Evolutionary conservation across 2,888 invertebrate genomes (phyloP), one percentile per base, ranked within the genome.

Genomic region (Dryococelus australis): DNA sequence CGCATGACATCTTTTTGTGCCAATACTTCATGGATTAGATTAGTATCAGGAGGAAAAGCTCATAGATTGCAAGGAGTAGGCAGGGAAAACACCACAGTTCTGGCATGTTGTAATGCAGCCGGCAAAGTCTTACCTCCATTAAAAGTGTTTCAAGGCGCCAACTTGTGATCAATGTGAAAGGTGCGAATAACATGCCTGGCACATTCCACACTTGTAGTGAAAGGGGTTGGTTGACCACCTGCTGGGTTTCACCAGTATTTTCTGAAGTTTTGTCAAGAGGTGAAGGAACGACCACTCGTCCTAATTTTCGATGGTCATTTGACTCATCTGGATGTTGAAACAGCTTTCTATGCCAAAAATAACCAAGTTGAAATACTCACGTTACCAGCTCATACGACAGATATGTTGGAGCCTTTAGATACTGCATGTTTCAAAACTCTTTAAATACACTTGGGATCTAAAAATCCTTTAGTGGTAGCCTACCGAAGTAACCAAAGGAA

Each of bases 81-180:
- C 16, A 88, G 89, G 86, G 88, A 90, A 83, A 89, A 89, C 47
- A 90, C 87, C n/a, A 90, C 89, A 24, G 89, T 90, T 0, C 84
- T 90, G 86, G 89, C 89, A 4, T 90, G 88, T 86, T 87, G 89
- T 78, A 89, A 89, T 79, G 90, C 90, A 28, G 80, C 81, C n/a
- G 90, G 90, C 0, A 24, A n/a, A n/a, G n/a, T n/a, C n/a, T n/a
- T n/a, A n/a, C n/a, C n/a, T n/a, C n/a, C n/a, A n/a, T n/a, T n/a
- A n/a, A n/a, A n/a, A n/a, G n/a, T n/a, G n/a, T n/a, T n/a, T n/a
- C n/a, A n/a, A n/a, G n/a, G n/a, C n/a, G n/a, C n/a, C n/a, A n/a
- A n/a, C n/a, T n/a, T n/a, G n/a, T n/a, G n/a, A n/a, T n/a, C n/a
- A n/a, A n/a, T 24, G 65, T 65, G 65, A 87, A 85, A 85, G 86